phyloP scores from a whole-genome alignment of 2,888 invertebrate species.

The Aphodius granarius region DNA sequence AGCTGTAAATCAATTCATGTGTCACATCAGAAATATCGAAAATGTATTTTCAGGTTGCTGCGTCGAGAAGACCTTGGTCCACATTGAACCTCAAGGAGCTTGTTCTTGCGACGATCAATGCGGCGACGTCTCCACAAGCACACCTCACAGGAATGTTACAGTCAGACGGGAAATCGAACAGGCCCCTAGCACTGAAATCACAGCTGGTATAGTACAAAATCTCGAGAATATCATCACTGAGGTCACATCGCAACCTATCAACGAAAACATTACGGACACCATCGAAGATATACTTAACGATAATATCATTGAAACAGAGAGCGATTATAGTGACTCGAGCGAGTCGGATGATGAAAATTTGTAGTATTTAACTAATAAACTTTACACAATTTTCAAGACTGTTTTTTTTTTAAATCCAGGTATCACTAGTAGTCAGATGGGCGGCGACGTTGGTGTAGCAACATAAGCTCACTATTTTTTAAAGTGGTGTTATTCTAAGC shows the following conservation, averaged over 20 bases:
- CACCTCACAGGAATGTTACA: not conserved
- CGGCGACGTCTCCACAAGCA: not conserved
- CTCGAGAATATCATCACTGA: not conserved
- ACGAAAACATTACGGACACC: constrained; percentile 79
- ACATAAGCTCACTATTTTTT: no score
- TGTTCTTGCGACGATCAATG: not conserved
- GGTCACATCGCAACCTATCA: constrained; percentile 54
- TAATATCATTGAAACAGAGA: not conserved
- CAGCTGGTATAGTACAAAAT: not conserved
- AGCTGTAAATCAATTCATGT: not conserved
- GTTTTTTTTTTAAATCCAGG: no score
- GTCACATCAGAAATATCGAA: not conserved
- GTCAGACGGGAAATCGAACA: not conserved
- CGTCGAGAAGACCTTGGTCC: not conserved
- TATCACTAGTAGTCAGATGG: no score
- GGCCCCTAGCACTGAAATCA: not conserved
- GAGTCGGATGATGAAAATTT: not conserved
- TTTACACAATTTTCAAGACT: not conserved
- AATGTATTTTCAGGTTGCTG: not conserved
- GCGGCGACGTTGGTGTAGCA: no score
- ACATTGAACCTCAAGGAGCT: not conserved
- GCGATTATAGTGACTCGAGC: not conserved
- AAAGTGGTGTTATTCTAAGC: no score
- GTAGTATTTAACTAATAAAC: not conserved
- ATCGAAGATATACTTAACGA: not conserved